Evolutionary conservation across 2,888 invertebrate genomes (phyloP).

Genomic region (Carcina quercana): DNA sequence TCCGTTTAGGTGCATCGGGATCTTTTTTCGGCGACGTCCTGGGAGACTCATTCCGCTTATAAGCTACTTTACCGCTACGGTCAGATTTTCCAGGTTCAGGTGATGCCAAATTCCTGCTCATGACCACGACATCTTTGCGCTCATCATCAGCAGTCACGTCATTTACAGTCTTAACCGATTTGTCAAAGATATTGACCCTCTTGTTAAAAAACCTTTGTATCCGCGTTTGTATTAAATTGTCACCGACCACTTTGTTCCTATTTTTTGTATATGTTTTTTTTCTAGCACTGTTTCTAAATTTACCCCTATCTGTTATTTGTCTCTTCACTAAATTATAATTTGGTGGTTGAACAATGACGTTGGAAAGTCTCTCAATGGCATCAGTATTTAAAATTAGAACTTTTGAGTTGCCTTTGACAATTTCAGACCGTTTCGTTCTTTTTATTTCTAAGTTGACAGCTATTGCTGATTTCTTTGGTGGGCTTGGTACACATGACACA

Average conservation of each 20-base stretch:
- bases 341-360: slow-evolving; percentile 66
- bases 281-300: slow-evolving; percentile 32
- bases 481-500: slow-evolving; percentile 18
- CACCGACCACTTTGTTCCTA: slow-evolving; percentile 33
- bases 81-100: slow-evolving; percentile 40
- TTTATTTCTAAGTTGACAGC: slow-evolving; percentile 59
- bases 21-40: slow-evolving; percentile 25
- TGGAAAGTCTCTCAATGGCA: slow-evolving; percentile 57
- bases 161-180: slow-evolving; percentile 18
- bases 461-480: slow-evolving; percentile 37
- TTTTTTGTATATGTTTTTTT: slow-evolving; percentile 26
- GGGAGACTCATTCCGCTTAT: slow-evolving; percentile 30
- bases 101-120: slow-evolving; percentile 52
- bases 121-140: slow-evolving; percentile 39
- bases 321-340: slow-evolving; percentile 63
- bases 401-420: slow-evolving; percentile 44
- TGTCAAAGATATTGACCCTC: slow-evolving; percentile 26
- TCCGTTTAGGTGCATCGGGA: slow-evolving; percentile 18
- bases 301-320: slow-evolving; percentile 38
- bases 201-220: slow-evolving; percentile 43
- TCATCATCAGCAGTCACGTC: slow-evolving; percentile 21
- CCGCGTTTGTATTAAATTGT: slow-evolving; percentile 40
- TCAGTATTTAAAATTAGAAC: slow-evolving; percentile 68
- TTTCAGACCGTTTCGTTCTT: slow-evolving; percentile 44
- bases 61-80: slow-evolving; percentile 26